A percentile compares a stretch with the other conserved stretches of the same genome.
phyloP scores from a whole-genome alignment of 2,888 invertebrate species.

The Drosophila flavopinicola region DNA sequence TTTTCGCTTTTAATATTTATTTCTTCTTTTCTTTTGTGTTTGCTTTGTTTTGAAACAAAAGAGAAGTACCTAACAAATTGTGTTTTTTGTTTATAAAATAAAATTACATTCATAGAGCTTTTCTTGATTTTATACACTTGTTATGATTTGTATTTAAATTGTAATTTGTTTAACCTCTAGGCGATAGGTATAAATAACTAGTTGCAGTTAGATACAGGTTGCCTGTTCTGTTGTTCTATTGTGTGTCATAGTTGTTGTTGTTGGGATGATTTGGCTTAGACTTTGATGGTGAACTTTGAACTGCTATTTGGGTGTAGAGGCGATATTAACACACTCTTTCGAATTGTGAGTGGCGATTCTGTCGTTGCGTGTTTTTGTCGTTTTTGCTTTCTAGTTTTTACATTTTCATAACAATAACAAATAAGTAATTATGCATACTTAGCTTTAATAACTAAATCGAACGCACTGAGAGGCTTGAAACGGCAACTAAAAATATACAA shows the following conservation, averaged over 20 bases:
- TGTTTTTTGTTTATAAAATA: constrained; percentile 62
- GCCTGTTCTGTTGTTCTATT: background rate
- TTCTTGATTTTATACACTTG: constrained; percentile 56
- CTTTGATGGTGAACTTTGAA: constrained; percentile 52
- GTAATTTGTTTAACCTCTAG: constrained; percentile 62
- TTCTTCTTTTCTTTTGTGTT: constrained; percentile 49
- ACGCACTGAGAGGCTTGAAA: constrained; percentile 40
- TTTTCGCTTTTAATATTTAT: constrained; percentile 66
- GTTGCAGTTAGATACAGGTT: constrained; percentile 46
- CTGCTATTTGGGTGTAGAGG: constrained; percentile 41
- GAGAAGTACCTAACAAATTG: constrained; percentile 73
- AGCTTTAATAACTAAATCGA: constrained; percentile 63
- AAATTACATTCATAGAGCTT: constrained; percentile 57
- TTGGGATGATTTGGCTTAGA: constrained; percentile 67
- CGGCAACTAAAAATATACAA: constrained; percentile 48
- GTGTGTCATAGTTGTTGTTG: constrained; percentile 18
- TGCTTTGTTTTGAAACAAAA: constrained; percentile 69
- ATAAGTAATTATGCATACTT: constrained; percentile 69
- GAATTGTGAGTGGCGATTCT: constrained; percentile 47
- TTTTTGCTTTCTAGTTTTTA: constrained; percentile 35
- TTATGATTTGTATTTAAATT: constrained; percentile 49
- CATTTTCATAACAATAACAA: constrained; percentile 78
- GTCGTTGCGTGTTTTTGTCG: constrained; percentile 32
- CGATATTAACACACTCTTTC: constrained; percentile 17
- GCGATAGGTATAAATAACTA: constrained; percentile 58